These are phyloP conservation scores for Lutjanus argentimaculatus DNA, from an alignment of 2,797 vertebrate species.

Conservation along the genomic window DNA sequence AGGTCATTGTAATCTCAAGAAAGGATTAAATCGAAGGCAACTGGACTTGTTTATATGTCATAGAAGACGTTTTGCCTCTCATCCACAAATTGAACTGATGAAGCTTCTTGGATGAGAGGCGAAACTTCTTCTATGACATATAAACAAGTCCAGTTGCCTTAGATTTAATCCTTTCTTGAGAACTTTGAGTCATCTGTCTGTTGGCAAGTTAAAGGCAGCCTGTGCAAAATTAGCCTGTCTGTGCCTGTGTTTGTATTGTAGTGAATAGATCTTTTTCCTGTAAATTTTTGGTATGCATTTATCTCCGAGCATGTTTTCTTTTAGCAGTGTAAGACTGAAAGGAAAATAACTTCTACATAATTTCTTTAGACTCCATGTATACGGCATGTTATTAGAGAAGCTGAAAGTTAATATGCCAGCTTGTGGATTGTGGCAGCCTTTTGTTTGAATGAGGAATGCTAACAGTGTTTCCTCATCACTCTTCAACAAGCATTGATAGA, in stretches of 20 bases:
- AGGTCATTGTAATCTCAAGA: too few species aligned
- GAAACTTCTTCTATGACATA: too few species aligned
- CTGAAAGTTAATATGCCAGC: background rate
- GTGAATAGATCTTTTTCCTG: background rate
- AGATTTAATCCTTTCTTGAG: too few species aligned
- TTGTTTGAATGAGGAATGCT: background rate
- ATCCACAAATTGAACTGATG: too few species aligned
- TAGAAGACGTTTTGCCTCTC: too few species aligned
- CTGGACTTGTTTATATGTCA: too few species aligned
- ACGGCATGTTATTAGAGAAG: background rate
- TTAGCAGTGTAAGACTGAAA: background rate
- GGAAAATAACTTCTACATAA: background rate
- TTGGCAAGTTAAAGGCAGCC: background rate
- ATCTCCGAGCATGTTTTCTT: background rate
- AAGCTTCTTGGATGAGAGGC: too few species aligned
- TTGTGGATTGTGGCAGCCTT: background rate
- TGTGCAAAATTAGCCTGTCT: background rate
- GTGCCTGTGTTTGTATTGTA: constrained; percentile 19
- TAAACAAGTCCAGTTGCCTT: too few species aligned
- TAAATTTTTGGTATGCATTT: constrained; percentile 7
- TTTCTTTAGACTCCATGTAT: background rate
- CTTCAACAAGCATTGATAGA: background rate
- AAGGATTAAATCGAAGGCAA: too few species aligned
- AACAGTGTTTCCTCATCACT: background rate
- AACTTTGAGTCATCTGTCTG: background rate